Evolutionary conservation across 2,888 invertebrate genomes (phyloP).

Genomic region (Acanthosepion esculentum): DNA sequence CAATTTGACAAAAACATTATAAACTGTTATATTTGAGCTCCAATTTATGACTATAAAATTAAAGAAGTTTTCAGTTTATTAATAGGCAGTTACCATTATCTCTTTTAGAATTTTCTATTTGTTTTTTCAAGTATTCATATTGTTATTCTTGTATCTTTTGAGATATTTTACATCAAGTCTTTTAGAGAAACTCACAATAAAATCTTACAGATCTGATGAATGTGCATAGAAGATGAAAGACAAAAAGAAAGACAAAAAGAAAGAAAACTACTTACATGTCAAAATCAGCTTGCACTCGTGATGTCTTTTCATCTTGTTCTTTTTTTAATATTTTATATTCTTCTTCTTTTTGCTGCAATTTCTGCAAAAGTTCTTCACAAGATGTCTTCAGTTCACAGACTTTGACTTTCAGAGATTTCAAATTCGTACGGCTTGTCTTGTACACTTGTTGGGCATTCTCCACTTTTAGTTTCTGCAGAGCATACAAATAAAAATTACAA

Average conservation of each 20-base stretch:
- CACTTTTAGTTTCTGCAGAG: neutral
- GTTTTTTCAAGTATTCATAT: no score
- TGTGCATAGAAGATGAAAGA: no score
- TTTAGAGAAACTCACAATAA: no score
- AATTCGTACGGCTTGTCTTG: neutral
- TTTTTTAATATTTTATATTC: neutral
- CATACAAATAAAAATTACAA: neutral
- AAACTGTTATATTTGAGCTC: no score
- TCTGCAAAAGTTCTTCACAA: neutral
- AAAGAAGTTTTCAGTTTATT: no score
- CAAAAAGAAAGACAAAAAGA: neutral
- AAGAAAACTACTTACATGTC: neutral
- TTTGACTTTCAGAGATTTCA: neutral
- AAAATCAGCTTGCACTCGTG: neutral
- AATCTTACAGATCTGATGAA: no score
- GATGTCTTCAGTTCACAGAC: neutral
- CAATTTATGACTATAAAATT: no score
- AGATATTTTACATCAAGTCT: no score
- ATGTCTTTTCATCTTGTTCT: neutral
- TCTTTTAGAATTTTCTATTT: no score
- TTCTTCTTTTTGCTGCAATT: neutral
- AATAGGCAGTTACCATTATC: no score
- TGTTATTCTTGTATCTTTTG: no score
- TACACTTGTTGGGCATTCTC: neutral
- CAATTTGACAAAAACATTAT: no score